Evolutionary conservation across 1,140 invertebrate species (phyloP).

Genomic region (Conus betulinus): DNA sequence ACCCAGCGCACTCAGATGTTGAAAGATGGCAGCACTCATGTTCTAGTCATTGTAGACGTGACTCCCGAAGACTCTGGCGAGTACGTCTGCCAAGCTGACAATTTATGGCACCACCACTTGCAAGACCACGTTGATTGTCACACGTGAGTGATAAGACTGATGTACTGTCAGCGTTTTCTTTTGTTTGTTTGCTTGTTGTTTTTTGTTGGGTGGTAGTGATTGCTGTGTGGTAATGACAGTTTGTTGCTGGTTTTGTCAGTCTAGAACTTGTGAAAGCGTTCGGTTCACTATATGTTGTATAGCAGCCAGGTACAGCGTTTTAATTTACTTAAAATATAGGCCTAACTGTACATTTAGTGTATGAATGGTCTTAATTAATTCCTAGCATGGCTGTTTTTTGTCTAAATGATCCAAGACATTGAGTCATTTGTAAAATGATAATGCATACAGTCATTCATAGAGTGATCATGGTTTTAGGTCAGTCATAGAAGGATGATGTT

Average conservation of each 20-base stretch:
- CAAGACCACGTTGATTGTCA: conserved; percentile 72
- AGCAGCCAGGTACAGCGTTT: too few species aligned
- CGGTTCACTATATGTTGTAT: neutral
- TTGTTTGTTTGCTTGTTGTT: too few species aligned
- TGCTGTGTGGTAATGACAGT: neutral
- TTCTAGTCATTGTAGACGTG: conserved; percentile 68
- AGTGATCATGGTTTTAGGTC: too few species aligned
- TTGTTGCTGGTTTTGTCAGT: neutral
- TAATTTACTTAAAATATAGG: too few species aligned
- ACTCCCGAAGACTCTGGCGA: conserved; percentile 71
- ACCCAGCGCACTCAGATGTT: conserved; percentile 63
- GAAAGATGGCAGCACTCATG: conserved; percentile 59
- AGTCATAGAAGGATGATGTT: too few species aligned
- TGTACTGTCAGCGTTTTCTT: too few species aligned
- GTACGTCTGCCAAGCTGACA: conserved; percentile 71
- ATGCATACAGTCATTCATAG: too few species aligned
- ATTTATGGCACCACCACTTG: conserved; percentile 71
- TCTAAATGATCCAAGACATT: too few species aligned
- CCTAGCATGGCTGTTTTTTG: too few species aligned
- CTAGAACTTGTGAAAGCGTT: neutral
- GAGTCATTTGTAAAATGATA: too few species aligned
- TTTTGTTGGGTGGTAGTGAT: neutral
- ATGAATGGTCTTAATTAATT: too few species aligned
- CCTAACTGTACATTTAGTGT: too few species aligned
- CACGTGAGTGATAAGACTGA: conserved; percentile 61